Evolutionary conservation across 2,797 vertebrate genomes (phyloP).

Genomic region (Sternarchorhynchus goeldii): DNA sequence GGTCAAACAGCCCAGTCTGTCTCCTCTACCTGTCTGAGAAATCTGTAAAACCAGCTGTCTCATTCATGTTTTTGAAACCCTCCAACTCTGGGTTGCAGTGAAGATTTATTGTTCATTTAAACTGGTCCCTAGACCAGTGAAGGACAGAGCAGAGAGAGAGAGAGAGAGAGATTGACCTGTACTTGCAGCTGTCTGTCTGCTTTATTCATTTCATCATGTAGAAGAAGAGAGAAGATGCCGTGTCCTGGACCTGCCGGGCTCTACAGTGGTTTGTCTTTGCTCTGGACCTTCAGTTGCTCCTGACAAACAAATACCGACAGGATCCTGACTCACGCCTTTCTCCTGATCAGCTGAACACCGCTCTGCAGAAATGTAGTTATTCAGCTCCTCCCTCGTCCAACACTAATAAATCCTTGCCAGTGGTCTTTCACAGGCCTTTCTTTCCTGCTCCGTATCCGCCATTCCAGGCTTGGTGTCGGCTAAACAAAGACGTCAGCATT

Average conservation of each 20-base stretch:
- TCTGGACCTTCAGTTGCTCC: constrained; percentile 41
- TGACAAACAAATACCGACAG: constrained; percentile 46
- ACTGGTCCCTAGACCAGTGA: constrained; percentile 1
- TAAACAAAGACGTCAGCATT: constrained; percentile 73
- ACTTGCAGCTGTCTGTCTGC: constrained; percentile 14
- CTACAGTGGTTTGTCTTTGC: constrained; percentile 51
- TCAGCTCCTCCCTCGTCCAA: constrained; percentile 59
- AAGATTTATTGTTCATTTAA: constrained; percentile 37
- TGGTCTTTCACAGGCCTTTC: constrained; percentile 43
- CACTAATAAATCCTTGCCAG: constrained; percentile 64
- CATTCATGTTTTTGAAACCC: constrained; percentile 38
- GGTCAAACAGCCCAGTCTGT: constrained; percentile 57
- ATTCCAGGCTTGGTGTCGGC: constrained; percentile 58
- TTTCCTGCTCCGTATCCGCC: constrained; percentile 47
- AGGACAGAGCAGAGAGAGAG: constrained; percentile 14
- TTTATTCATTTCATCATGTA: constrained; percentile 18
- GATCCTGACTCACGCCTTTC: constrained; percentile 67
- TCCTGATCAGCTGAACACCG: constrained; percentile 55
- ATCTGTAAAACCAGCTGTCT: constrained; percentile 43
- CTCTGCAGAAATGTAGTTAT: constrained; percentile 64
- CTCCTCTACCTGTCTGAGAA: constrained; percentile 41
- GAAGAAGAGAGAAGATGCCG: constrained; percentile 13
- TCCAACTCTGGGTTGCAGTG: constrained; percentile 25
- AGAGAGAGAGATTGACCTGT: too few relatives aligned
- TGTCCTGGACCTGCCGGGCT: constrained; percentile 16